Conservation (phyloP, 1,140 invertebrate genomes). For the Ooceraea biroi region DNA sequence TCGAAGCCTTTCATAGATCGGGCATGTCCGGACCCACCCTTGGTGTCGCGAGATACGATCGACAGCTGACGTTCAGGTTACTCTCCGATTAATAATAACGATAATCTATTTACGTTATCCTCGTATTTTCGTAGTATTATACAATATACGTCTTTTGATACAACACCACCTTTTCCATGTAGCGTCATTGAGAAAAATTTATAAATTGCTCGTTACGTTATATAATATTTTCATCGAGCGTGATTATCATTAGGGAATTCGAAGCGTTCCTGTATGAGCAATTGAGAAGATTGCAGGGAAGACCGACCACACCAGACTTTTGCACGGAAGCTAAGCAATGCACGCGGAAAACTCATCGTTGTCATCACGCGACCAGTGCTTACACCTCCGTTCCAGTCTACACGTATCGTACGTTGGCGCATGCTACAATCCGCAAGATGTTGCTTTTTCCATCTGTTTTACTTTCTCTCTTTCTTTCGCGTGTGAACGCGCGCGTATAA, state of each 20-base stretch:
- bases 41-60: slow-evolving; percentile 84
- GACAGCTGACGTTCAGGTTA: slow-evolving; percentile 84
- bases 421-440: no score
- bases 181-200: no score
- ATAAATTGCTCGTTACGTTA: no score
- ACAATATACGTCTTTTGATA: no score
- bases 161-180: no score
- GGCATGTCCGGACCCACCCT: slow-evolving; percentile 83
- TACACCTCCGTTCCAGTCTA: slow-evolving; percentile 93
- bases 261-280: slow-evolving; percentile 97
- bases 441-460: no score
- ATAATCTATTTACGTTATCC: no score
- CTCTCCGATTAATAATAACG: slow-evolving; percentile 31
- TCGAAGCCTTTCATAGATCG: slow-evolving; percentile 84
- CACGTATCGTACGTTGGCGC: slow-evolving; percentile 82
- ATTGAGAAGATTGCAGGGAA: slow-evolving; percentile 91
- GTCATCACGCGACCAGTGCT: slow-evolving; percentile 95
- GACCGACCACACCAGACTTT: slow-evolving; percentile 87
- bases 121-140: no score
- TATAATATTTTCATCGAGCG: no score
- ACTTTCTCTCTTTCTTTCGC: no score
- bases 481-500: no score
- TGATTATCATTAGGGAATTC: slow-evolving; percentile 89
- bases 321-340: slow-evolving; percentile 89
- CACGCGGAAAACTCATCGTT: slow-evolving; percentile 93